These are phyloP conservation scores for Hydropotes inermis DNA, from an alignment of 2,113 vertebrate species.

Conservation along the genomic window DNA sequence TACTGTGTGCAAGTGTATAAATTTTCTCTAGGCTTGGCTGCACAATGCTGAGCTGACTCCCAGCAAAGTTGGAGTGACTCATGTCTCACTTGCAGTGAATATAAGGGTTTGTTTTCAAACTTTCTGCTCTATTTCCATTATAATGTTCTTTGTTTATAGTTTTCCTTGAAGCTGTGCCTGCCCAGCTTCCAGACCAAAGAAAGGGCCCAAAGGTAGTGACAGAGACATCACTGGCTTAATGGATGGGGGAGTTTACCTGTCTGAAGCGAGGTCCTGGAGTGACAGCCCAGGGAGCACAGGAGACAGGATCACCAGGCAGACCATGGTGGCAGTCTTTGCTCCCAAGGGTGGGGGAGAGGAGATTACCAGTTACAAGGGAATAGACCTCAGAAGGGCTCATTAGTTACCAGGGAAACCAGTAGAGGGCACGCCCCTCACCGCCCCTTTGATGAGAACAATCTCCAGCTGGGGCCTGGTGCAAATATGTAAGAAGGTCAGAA, in stretches of 20 bases:
- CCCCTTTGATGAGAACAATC: background rate
- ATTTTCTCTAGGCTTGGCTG: background rate
- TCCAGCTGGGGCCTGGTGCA: background rate
- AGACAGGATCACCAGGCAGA: background rate
- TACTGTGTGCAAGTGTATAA: background rate
- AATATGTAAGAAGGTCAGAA: background rate
- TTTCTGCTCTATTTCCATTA: conserved; percentile 16
- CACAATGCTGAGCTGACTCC: background rate
- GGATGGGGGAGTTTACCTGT: background rate
- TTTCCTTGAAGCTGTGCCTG: background rate
- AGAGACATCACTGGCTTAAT: background rate
- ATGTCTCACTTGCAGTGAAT: background rate
- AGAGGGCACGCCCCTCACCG: background rate
- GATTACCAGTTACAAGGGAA: background rate
- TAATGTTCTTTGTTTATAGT: background rate
- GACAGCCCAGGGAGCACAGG: fast-evolving
- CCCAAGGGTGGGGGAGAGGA: background rate
- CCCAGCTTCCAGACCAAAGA: background rate
- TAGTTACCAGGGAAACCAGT: background rate
- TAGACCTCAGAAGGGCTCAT: background rate
- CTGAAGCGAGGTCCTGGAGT: background rate
- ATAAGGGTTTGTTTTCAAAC: background rate
- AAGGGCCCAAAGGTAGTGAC: background rate
- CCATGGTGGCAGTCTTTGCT: background rate
- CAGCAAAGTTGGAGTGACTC: background rate